Conservation (phyloP, 2,113 vertebrate species). For the Labeo catla region DNA sequence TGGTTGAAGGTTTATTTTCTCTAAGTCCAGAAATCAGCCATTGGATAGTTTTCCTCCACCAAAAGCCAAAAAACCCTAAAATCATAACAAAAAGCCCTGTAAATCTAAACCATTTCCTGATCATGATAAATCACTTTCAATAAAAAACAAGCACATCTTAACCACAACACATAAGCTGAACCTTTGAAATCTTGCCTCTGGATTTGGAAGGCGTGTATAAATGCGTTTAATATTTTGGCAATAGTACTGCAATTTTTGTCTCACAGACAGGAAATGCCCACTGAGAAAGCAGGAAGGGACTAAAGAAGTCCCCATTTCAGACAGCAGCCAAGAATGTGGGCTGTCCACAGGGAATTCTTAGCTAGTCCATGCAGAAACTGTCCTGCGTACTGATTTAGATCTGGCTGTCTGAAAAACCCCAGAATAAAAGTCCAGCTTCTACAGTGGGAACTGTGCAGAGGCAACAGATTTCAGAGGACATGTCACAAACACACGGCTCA, state of each 20-base stretch:
- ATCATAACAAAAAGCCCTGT: conserved; percentile 15
- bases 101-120: conserved; percentile 50
- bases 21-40: conserved; percentile 9
- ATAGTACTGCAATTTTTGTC: conserved; percentile 42
- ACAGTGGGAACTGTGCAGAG: conserved; percentile 11
- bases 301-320: conserved; percentile 44
- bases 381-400: conserved; percentile 15
- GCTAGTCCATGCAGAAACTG: conserved; percentile 31
- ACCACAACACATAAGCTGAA: conserved; percentile 52
- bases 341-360: conserved; percentile 27
- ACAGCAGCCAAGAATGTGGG: conserved; percentile 26
- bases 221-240: conserved; percentile 47
- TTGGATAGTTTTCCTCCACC: conserved; percentile 51
- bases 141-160: conserved; percentile 64
- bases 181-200: conserved; percentile 67
- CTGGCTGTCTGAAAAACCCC: not conserved
- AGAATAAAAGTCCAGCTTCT: not conserved
- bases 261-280: conserved; percentile 57
- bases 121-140: conserved; percentile 62
- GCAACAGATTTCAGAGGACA: conserved; percentile 67
- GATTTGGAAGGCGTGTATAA: conserved; percentile 53
- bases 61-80: conserved; percentile 49
- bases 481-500: conserved; percentile 70
- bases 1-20: conserved; percentile 30
- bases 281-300: conserved; percentile 41